Base-by-base conservation (phyloP, 53 echinoderm and acorn worm genomes). In the Pentamera pediparva region DNA sequence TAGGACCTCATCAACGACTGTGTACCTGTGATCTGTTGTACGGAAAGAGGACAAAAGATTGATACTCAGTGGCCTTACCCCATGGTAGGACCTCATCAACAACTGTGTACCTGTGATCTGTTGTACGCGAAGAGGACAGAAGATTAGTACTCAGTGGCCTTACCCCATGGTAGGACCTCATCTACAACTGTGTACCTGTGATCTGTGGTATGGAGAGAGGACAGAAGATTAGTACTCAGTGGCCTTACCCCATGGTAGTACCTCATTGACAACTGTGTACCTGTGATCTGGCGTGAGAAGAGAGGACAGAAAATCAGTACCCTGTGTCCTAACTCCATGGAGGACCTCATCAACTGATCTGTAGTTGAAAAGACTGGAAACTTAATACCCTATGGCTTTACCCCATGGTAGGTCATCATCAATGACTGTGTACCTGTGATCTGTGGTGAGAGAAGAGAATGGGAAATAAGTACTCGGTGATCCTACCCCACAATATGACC, bases 371-470 rank as follows among this genome's bases (percentile, higher is more conserved):
- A n/a, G n/a, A n/a, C 63, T 76, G 4, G 31, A 37, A 26, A 48
- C 43, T 28, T 82, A 86, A 50, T 81, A 76, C 35, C 67, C 19
- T n/a, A 13, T 27, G 17, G 82, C 86, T 39, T 81, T 38, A 11
- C 39, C 33, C 86, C 86, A 86, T 0, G 70, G 81, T 61, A 76
- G 33, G 5, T 70, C 52, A 29, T 86, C 86, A 32, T 81, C 81
- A 3, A 81, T 72, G 20, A 77, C 77, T 12, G 76, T 70, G 55
- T 81, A 86, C 10, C 20, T 73, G 11, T 77, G 78, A 6, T 38
- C 86, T 86, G 65, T 32, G 6, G 4, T 29, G 3, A 56, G 5
- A 10, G 10, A 22, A 9, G n/a, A 53, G 25, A 6, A 57, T 32
- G 32, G 12, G 32, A 20, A 6, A 57, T 2, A 3, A 1, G 32